phyloP scores from a whole-genome alignment of 1,140 invertebrate species.

The Lepeophtheirus salmonis region DNA sequence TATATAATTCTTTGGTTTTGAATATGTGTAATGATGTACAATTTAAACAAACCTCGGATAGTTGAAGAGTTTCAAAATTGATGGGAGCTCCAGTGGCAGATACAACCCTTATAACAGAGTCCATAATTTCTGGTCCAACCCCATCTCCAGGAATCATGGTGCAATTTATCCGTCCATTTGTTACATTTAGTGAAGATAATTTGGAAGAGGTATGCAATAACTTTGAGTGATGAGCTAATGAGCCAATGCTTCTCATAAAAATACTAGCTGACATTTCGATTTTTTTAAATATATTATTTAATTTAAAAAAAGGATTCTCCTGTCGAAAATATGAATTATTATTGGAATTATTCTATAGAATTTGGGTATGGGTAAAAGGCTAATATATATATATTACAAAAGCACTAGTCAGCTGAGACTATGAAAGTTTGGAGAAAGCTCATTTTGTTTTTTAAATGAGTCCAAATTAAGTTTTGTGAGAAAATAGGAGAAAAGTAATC shows the following conservation, averaged over 20 bases:
- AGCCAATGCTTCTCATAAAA: neutral
- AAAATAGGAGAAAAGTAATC: too few species aligned
- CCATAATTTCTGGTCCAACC: slow-evolving; percentile 33
- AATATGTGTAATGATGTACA: neutral
- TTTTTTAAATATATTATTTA: too few species aligned
- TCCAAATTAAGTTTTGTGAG: too few species aligned
- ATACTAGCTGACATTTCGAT: neutral
- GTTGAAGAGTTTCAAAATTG: slow-evolving; percentile 69
- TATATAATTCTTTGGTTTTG: too few species aligned
- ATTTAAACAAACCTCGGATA: slow-evolving; percentile 54
- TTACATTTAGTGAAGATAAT: neutral
- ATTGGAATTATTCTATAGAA: too few species aligned
- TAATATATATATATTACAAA: too few species aligned
- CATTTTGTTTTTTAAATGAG: too few species aligned
- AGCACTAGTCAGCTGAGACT: too few species aligned
- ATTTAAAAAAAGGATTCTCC: too few species aligned
- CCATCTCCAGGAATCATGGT: slow-evolving; percentile 95
- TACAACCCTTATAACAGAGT: slow-evolving; percentile 1
- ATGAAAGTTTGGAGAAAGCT: too few species aligned
- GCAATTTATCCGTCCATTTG: slow-evolving; percentile 40
- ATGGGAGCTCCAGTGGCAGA: slow-evolving; percentile 55
- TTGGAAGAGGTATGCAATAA: neutral
- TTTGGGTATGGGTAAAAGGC: too few species aligned
- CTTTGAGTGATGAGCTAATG: neutral
- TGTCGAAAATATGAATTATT: too few species aligned